Conservation (phyloP, 2,888 invertebrate species). For the Philereme vetulata region DNA sequence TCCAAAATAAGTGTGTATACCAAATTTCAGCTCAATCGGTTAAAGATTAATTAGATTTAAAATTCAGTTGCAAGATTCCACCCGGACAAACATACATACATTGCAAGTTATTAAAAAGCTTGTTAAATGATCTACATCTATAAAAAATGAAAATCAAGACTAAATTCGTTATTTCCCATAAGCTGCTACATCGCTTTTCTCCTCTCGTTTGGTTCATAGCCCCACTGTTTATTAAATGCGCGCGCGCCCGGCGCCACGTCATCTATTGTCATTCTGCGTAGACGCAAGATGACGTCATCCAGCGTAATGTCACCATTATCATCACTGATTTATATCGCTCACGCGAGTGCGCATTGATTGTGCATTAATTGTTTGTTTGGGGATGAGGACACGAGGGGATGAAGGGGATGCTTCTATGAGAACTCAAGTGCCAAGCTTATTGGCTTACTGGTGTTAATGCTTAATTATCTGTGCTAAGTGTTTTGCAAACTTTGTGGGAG, state of each 20-base stretch:
- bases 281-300: constrained; percentile 51
- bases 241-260: constrained; percentile 59
- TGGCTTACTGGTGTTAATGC: constrained; percentile 56
- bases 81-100: too few relatives aligned
- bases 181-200: neutral
- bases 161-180: neutral
- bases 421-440: constrained; percentile 63
- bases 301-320: constrained; percentile 66
- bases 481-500: constrained; percentile 43
- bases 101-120: too few relatives aligned
- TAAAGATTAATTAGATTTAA: too few relatives aligned
- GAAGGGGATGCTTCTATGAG: constrained; percentile 60
- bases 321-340: constrained; percentile 63
- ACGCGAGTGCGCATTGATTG: constrained; percentile 73
- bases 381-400: constrained; percentile 18
- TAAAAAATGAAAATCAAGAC: too few relatives aligned
- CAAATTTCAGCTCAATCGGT: too few relatives aligned
- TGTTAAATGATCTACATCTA: too few relatives aligned
- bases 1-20: too few relatives aligned
- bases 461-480: constrained; percentile 47
- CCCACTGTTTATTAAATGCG: constrained; percentile 43
- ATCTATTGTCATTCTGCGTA: constrained; percentile 60
- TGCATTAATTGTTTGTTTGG: constrained; percentile 80
- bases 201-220: neutral
- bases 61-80: too few relatives aligned